Evolutionary conservation across 92 coral and sea anemone species (phyloP).

Genomic region (Pocillopora grandis): DNA sequence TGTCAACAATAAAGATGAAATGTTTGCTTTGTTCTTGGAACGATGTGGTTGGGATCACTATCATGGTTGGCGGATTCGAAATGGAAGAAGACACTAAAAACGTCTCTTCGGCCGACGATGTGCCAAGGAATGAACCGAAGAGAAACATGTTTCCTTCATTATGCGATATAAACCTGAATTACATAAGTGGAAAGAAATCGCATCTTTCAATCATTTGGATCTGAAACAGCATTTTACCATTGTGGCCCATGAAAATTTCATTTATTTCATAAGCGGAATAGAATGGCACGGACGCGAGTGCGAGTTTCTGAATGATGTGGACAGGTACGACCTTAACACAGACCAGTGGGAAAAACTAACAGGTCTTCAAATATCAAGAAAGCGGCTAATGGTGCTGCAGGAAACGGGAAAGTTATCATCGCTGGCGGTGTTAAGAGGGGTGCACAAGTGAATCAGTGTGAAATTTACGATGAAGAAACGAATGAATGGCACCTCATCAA

Average conservation of each 20-base stretch:
- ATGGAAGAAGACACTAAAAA: background rate
- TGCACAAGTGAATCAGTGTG: no score
- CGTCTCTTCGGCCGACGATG: no score
- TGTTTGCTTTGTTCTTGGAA: background rate
- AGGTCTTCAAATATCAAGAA: background rate
- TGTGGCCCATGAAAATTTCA: background rate
- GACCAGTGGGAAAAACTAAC: background rate
- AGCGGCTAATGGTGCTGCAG: no score
- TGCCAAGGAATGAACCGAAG: background rate
- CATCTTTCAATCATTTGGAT: constrained; percentile 10
- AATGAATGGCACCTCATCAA: no score
- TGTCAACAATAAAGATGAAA: constrained; percentile 5
- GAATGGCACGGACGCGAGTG: background rate
- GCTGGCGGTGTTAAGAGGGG: no score
- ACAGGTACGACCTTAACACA: constrained; percentile 1
- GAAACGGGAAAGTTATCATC: no score
- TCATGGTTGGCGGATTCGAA: background rate
- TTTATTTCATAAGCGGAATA: constrained; percentile 11
- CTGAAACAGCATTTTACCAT: background rate
- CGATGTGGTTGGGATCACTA: background rate
- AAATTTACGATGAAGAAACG: no score
- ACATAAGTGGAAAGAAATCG: background rate
- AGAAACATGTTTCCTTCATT: background rate
- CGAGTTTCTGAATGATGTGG: background rate
- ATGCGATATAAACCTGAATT: background rate